Evolutionary conservation across 2,888 invertebrate species (phyloP).

Genomic region (Beris morrisii): DNA sequence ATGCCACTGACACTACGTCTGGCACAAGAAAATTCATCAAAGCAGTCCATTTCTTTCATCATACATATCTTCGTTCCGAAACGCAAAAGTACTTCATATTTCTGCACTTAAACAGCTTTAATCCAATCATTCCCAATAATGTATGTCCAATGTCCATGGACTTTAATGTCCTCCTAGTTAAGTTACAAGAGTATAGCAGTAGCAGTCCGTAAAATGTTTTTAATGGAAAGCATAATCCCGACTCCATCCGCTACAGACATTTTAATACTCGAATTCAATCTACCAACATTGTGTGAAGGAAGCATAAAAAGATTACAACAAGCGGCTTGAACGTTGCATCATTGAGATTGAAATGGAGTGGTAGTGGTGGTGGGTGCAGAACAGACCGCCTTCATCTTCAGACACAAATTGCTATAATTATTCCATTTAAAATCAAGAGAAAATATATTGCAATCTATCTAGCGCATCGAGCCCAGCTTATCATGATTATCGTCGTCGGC

Average conservation of each 20-base stretch:
- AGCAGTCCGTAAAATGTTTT: conserved; percentile 16
- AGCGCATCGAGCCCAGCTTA: background rate
- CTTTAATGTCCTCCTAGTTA: background rate
- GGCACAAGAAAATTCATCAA: too few relatives aligned
- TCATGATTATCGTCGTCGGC: conserved; percentile 8
- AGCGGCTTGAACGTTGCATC: too few relatives aligned
- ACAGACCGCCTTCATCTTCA: conserved; percentile 18
- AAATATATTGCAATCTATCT: conserved; percentile 2
- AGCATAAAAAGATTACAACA: too few relatives aligned
- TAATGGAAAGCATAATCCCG: conserved; percentile 1
- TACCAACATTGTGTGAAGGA: too few relatives aligned
- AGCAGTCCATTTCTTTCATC: too few relatives aligned
- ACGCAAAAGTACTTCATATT: conserved; percentile 19
- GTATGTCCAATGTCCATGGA: conserved; percentile 1
- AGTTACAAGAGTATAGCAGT: conserved; percentile 11
- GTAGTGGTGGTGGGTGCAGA: conserved; percentile 3
- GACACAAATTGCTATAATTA: conserved; percentile 36
- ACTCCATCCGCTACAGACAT: too few relatives aligned
- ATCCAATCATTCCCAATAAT: conserved; percentile 28
- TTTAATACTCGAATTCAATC: too few relatives aligned
- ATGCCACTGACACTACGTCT: too few relatives aligned
- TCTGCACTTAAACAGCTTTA: conserved; percentile 20
- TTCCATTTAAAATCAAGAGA: conserved; percentile 35
- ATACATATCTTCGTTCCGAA: background rate
- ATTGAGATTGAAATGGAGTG: background rate